Evolutionary conservation across 2,888 invertebrate species (phyloP).

Genomic region (Polydesmus complanatus): DNA sequence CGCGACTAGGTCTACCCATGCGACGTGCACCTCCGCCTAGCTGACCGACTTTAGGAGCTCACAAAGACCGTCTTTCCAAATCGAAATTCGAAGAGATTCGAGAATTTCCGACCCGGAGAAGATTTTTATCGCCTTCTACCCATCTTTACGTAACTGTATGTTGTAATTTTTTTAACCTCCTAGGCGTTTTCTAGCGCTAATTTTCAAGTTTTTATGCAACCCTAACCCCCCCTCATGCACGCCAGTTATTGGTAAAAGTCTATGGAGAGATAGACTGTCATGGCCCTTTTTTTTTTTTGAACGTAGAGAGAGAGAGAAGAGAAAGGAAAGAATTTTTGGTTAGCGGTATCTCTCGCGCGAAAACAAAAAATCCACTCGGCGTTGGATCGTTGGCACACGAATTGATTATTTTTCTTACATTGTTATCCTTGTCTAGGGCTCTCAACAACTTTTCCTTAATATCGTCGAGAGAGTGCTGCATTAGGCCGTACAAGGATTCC

Average conservation of each 20-base stretch:
- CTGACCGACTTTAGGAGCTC: slow-evolving; percentile 14
- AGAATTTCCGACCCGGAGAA: neutral
- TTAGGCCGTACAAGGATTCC: slow-evolving; percentile 36
- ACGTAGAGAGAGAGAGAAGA: too few relatives aligned
- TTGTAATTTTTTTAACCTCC: neutral
- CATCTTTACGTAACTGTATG: slow-evolving; percentile 1
- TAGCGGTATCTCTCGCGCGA: neutral
- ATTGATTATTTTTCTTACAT: slow-evolving; percentile 55
- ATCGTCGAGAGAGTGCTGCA: slow-evolving; percentile 47
- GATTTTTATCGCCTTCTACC: neutral
- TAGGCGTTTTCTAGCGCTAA: neutral
- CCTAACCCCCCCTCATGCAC: neutral
- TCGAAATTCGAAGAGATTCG: neutral
- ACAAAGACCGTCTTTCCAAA: slow-evolving; percentile 13
- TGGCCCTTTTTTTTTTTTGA: neutral
- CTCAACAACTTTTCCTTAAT: slow-evolving; percentile 91
- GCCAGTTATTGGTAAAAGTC: neutral
- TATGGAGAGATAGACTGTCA: slow-evolving; percentile 9
- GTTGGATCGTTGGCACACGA: neutral
- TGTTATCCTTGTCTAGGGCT: slow-evolving; percentile 92
- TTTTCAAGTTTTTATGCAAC: neutral
- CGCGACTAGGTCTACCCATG: slow-evolving; percentile 8
- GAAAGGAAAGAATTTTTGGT: neutral
- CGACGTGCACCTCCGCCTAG: slow-evolving; percentile 14
- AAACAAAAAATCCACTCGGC: neutral